Evolutionary conservation across 2,113 vertebrate species (phyloP).

Genomic region (Malaclemys terrapin): DNA sequence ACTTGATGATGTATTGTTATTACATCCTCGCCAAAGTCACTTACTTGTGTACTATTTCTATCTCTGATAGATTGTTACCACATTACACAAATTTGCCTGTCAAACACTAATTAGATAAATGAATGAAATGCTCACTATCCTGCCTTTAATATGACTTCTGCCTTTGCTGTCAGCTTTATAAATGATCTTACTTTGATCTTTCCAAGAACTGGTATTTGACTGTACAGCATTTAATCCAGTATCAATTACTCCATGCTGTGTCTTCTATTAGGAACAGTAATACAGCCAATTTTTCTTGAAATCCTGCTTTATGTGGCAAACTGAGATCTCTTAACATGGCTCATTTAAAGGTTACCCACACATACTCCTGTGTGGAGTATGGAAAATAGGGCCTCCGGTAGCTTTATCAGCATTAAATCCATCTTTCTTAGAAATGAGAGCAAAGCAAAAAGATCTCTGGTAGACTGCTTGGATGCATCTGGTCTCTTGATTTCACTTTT

Average conservation of each 20-base stretch:
- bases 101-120: background rate
- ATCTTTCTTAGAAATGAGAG: background rate
- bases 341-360: background rate
- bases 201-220: background rate
- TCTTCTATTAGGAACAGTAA: background rate
- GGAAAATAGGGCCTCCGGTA: background rate
- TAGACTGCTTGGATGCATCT: background rate
- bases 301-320: background rate
- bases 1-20: background rate
- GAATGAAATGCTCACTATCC: background rate
- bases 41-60: slow-evolving; percentile 17
- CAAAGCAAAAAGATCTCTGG: background rate
- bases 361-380: background rate
- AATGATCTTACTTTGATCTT: background rate
- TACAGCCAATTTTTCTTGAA: background rate
- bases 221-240: background rate
- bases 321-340: background rate
- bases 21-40: background rate
- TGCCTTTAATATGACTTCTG: background rate
- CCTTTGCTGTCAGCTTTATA: background rate
- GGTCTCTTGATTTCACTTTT: slow-evolving; percentile 42
- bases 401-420: background rate
- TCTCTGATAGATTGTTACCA: background rate
- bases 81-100: background rate
- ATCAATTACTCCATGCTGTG: background rate